Conservation (phyloP, 1,140 invertebrate species). For the Delia radicum region DNA sequence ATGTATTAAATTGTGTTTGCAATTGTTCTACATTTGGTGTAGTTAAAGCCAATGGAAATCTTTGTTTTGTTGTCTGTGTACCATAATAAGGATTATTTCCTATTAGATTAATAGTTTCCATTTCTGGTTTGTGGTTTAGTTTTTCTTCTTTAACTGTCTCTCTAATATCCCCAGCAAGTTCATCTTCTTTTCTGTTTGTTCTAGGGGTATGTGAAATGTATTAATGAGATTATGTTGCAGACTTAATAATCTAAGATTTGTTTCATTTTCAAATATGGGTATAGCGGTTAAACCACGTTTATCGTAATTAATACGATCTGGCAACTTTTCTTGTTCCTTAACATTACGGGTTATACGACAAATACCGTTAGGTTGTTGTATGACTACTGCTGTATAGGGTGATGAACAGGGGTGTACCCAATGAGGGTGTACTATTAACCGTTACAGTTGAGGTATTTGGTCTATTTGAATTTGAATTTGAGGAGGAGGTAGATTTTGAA, state of each 20-base stretch:
- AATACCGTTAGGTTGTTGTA: slow-evolving; percentile 53
- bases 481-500: slow-evolving; percentile 52
- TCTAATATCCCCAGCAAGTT: slow-evolving; percentile 14
- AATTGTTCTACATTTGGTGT: background rate
- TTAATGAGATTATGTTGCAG: slow-evolving; percentile 88
- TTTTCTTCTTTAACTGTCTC: background rate
- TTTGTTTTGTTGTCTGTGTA: slow-evolving; percentile 35
- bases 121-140: background rate
- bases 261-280: slow-evolving; percentile 77
- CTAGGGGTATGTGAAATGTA: slow-evolving; percentile 62
- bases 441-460: slow-evolving; percentile 49
- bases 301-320: slow-evolving; percentile 76
- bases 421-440: slow-evolving; percentile 34
- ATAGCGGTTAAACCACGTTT: slow-evolving; percentile 72
- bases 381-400: slow-evolving; percentile 45
- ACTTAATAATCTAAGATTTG: slow-evolving; percentile 77
- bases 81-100: slow-evolving; percentile 36
- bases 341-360: slow-evolving; percentile 64
- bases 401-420: slow-evolving; percentile 36
- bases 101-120: slow-evolving; percentile 40
- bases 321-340: slow-evolving; percentile 71
- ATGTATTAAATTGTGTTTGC: background rate
- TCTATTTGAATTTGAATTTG: slow-evolving; percentile 39
- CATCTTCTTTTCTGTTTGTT: slow-evolving; percentile 14
- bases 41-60: slow-evolving; percentile 30